phyloP scores from a whole-genome alignment of 2,888 invertebrate species.

The Drosophila lutescens region DNA sequence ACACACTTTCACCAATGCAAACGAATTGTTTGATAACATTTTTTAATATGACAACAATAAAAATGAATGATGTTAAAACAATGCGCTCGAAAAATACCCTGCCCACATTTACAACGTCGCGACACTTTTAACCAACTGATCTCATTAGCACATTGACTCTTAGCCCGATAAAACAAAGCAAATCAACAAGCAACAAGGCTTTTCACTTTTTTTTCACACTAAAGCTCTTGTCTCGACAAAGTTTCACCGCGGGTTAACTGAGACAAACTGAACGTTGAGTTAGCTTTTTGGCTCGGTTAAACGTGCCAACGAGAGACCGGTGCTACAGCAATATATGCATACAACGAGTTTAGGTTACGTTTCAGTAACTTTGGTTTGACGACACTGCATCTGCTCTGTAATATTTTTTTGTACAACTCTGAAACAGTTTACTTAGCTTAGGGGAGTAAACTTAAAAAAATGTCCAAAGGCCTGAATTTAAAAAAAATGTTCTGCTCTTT shows the following conservation, averaged over 20 bases:
- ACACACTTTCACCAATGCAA: constrained; percentile 75
- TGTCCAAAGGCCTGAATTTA: too few species aligned
- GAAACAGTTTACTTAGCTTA: too few species aligned
- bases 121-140: constrained; percentile 17
- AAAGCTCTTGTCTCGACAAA: constrained; percentile 34
- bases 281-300: constrained; percentile 47
- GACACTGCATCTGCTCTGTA: constrained; percentile 6
- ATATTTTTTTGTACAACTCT: too few species aligned
- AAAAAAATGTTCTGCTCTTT: too few species aligned
- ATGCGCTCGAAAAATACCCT: too few species aligned
- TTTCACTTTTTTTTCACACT: constrained; percentile 44
- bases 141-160: constrained; percentile 35
- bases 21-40: constrained; percentile 65
- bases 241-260: constrained; percentile 65
- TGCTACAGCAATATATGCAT: constrained; percentile 30
- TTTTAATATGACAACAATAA: constrained; percentile 49
- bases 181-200: constrained; percentile 18
- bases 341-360: constrained; percentile 26
- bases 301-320: constrained; percentile 17
- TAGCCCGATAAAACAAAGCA: constrained; percentile 11
- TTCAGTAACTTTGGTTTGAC: constrained; percentile 18
- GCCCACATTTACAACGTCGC: not conserved
- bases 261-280: constrained; percentile 62
- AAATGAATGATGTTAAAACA: constrained; percentile 27
- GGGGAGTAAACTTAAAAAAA: too few species aligned